These are phyloP conservation scores for Cheilinus undulatus DNA, from an alignment of 2,113 vertebrate species.

Conservation along the genomic window DNA sequence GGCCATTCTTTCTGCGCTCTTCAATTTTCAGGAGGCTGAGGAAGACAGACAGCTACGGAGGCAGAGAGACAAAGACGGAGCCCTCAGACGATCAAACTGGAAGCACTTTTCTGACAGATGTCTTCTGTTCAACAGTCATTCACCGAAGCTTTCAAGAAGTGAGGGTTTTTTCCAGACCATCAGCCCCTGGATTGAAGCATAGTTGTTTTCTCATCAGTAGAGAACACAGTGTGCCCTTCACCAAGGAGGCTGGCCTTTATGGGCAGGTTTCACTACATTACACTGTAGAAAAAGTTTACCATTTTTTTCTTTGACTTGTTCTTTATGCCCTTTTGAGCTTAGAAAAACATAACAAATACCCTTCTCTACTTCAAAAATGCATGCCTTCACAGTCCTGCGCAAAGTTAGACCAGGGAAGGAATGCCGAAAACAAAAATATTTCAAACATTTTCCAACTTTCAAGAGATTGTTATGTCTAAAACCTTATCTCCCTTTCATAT, in stretches of 20 bases:
- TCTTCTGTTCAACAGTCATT: constrained; percentile 55
- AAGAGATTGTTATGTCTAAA: too few relatives aligned
- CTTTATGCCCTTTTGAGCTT: neutral
- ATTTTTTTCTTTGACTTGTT: neutral
- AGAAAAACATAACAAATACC: neutral
- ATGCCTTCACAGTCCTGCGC: neutral
- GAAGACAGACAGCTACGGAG: constrained; percentile 58
- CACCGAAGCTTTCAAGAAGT: constrained; percentile 51
- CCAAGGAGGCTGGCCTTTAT: constrained; percentile 25
- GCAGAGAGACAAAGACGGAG: constrained; percentile 46
- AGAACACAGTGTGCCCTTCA: constrained; percentile 43
- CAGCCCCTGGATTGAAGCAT: constrained; percentile 47
- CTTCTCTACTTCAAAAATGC: neutral
- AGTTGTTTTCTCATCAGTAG: constrained; percentile 63
- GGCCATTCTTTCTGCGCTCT: constrained; percentile 54
- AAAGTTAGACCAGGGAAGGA: neutral
- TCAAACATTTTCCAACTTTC: neutral
- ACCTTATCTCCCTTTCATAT: neutral
- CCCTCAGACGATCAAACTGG: constrained; percentile 50
- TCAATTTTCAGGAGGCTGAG: constrained; percentile 55
- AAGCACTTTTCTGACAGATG: constrained; percentile 53
- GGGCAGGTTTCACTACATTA: constrained; percentile 11
- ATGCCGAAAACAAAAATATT: neutral
- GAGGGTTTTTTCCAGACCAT: constrained; percentile 38
- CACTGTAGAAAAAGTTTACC: neutral